Percentiles rank a stretch among this genome's conserved stretches.
Evolutionary conservation across 2,113 vertebrate genomes (phyloP).

Genomic region (Paraplagusia blochii): DNA sequence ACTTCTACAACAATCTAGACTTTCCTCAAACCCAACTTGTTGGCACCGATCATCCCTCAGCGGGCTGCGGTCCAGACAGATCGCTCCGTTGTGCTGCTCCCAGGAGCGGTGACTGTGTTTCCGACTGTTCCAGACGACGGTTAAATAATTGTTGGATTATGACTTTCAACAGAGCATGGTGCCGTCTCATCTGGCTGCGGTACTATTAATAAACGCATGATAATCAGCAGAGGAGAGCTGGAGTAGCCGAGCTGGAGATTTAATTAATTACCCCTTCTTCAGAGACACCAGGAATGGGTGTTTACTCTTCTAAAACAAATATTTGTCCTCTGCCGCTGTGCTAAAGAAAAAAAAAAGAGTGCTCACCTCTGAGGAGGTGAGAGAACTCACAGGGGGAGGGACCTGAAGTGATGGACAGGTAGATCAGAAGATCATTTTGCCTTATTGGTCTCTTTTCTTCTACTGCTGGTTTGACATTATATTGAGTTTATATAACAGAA

Average conservation of each 20-base stretch:
- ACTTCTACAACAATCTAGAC: neutral
- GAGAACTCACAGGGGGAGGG: too few species aligned
- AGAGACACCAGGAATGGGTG: constrained; percentile 24
- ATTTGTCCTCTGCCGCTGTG: constrained; percentile 5
- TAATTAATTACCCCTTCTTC: constrained; percentile 67
- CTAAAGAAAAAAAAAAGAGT: too few species aligned
- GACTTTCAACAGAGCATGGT: constrained; percentile 31
- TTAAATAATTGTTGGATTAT: constrained; percentile 37
- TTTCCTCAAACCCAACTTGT: too few species aligned
- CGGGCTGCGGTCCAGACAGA: constrained; percentile 29
- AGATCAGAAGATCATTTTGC: too few species aligned
- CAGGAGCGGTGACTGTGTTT: constrained; percentile 31
- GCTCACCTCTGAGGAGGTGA: too few species aligned
- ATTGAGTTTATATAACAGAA: too few species aligned
- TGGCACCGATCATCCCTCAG: neutral
- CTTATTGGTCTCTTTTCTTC: too few species aligned
- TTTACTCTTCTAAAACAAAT: constrained; percentile 20
- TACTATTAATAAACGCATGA: constrained; percentile 72
- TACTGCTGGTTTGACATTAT: too few species aligned
- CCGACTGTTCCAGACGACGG: constrained; percentile 25
- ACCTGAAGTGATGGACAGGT: too few species aligned
- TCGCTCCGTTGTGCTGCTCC: constrained; percentile 34
- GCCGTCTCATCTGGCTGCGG: constrained; percentile 56
- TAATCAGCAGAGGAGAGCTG: constrained; percentile 65
- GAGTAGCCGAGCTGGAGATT: constrained; percentile 42